phyloP scores from a whole-genome alignment of 2,797 vertebrate genomes.

The Muscicapa striata region DNA sequence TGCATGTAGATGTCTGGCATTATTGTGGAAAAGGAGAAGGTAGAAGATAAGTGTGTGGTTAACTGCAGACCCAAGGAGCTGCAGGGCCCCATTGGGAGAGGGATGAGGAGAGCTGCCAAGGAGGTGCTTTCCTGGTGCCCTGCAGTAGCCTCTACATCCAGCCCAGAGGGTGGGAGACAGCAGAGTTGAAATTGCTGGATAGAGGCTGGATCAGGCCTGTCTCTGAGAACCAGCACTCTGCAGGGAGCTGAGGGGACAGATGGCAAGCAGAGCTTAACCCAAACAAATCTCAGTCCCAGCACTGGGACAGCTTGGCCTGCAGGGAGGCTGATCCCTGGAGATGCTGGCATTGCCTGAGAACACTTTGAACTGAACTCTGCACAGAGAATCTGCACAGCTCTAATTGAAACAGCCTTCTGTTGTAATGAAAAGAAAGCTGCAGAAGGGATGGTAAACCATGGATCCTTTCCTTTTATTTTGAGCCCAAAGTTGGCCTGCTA shows the following conservation, averaged over 20 bases:
- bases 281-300: neutral
- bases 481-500: neutral
- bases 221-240: neutral
- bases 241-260: neutral
- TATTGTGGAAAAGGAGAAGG: neutral
- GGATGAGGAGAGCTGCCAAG: neutral
- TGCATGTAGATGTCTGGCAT: neutral
- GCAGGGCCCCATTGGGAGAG: neutral
- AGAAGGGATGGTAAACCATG: conserved; percentile 16
- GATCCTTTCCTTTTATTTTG: conserved; percentile 43
- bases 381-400: neutral
- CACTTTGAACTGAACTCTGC: neutral
- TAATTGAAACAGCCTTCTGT: conserved; percentile 35
- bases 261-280: neutral
- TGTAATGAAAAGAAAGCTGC: conserved; percentile 25
- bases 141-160: accelerated
- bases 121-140: neutral
- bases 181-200: neutral
- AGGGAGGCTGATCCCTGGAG: conserved; percentile 10
- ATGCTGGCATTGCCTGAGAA: conserved; percentile 12
- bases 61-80: neutral
- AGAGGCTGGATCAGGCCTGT: neutral
- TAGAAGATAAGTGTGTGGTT: neutral
- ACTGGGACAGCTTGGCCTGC: neutral
- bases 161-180: neutral